Evolutionary conservation across 2,888 invertebrate species (phyloP).

Genomic region (Aspidiotus destructor): DNA sequence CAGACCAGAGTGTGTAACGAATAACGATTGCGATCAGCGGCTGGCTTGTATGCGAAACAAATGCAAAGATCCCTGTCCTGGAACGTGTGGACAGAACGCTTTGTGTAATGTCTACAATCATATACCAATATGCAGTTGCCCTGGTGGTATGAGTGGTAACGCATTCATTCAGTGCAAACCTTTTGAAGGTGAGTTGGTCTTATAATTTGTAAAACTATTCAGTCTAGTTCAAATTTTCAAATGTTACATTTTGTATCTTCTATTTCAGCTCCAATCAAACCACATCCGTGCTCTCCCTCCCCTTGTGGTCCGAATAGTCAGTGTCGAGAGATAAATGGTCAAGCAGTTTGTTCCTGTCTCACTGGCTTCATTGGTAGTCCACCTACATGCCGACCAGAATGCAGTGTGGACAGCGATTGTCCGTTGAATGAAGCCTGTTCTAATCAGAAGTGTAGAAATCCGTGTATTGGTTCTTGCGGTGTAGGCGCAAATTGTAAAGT

Average conservation of each 20-base stretch:
- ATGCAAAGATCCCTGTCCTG: slow-evolving; percentile 61
- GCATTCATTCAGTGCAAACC: slow-evolving; percentile 55
- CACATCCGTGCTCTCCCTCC: slow-evolving; percentile 66
- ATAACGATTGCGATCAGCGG: slow-evolving; percentile 59
- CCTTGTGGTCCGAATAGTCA: slow-evolving; percentile 83
- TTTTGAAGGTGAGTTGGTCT: slow-evolving; percentile 27
- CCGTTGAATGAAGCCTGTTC: slow-evolving; percentile 45
- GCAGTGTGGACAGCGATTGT: slow-evolving; percentile 55
- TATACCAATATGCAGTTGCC: slow-evolving; percentile 64
- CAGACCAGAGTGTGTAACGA: slow-evolving; percentile 64
- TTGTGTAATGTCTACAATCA: slow-evolving; percentile 64
- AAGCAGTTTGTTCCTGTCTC: slow-evolving; percentile 76
- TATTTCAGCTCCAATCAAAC: slow-evolving; percentile 42
- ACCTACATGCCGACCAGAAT: slow-evolving; percentile 63
- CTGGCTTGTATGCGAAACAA: slow-evolving; percentile 60
- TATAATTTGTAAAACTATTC: not conserved
- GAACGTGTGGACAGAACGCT: slow-evolving; percentile 64
- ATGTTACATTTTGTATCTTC: slow-evolving; percentile 33
- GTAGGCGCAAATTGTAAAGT: slow-evolving; percentile 47
- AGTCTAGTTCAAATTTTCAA: not conserved
- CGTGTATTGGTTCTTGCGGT: slow-evolving; percentile 46
- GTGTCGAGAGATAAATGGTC: slow-evolving; percentile 65
- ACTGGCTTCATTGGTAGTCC: slow-evolving; percentile 57
- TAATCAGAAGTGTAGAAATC: slow-evolving; percentile 45
- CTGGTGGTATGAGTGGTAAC: slow-evolving; percentile 57